phyloP scores from a whole-genome alignment of 1,140 invertebrate species.

The Drosophila insularis region DNA sequence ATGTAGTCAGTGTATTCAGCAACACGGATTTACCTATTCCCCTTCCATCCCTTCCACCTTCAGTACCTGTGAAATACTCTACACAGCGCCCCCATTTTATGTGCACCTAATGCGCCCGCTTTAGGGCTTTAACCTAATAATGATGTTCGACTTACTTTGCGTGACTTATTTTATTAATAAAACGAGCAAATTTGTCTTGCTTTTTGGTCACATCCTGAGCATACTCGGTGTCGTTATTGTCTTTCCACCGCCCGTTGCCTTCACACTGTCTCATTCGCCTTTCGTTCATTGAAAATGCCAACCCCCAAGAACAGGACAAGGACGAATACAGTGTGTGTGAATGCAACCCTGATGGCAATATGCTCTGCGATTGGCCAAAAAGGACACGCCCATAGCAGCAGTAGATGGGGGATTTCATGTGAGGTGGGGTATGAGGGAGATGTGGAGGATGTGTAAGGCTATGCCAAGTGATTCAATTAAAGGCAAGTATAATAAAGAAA shows the following conservation, averaged over 20 bases:
- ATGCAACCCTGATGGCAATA: constrained; percentile 24
- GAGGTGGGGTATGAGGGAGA: not conserved
- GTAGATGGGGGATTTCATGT: not conserved
- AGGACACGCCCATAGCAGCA: constrained; percentile 41
- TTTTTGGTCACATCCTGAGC: constrained; percentile 66
- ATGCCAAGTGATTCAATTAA: constrained; percentile 73
- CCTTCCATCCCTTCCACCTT: not conserved
- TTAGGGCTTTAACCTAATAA: constrained; percentile 82
- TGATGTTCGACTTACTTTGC: constrained; percentile 80
- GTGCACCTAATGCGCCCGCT: constrained; percentile 66
- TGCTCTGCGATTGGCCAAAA: constrained; percentile 42
- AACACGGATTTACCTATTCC: not conserved
- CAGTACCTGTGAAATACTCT: not conserved
- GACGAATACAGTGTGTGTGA: constrained; percentile 32
- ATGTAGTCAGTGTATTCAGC: constrained; percentile 10
- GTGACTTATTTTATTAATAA: constrained; percentile 81
- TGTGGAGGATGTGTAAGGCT: constrained; percentile 48
- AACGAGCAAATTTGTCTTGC: constrained; percentile 80
- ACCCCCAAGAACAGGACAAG: constrained; percentile 26
- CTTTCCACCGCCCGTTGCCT: constrained; percentile 7
- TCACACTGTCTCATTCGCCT: not conserved
- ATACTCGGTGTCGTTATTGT: constrained; percentile 40
- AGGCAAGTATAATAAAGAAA: constrained; percentile 53
- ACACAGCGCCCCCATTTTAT: not conserved
- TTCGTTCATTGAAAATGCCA: not conserved